Evolutionary conservation across 2,797 vertebrate genomes (phyloP), one percentile per base, ranked within the genome.

Genomic region (Craterocephalus amniculus): DNA sequence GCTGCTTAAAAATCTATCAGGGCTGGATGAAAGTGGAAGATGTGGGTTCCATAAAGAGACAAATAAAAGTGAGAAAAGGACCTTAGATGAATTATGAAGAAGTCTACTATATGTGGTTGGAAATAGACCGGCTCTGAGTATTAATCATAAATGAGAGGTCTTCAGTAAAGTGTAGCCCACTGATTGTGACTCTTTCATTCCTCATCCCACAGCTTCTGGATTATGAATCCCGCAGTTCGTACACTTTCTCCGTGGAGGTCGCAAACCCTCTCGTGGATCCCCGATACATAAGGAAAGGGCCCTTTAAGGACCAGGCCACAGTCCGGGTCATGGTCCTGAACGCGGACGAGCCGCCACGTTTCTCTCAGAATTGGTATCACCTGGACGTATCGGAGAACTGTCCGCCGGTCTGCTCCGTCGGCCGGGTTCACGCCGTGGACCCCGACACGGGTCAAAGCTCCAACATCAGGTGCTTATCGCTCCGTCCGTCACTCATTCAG

Each of bases 271-370:
- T 89, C 9, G 94, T 96, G 10, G 96, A 97, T 66, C 87, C 96
- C 0, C 94, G 95, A 6, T 97, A 94, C 84, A 84, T 96, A 40
- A 91, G 94, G 51, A 94, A 91, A 36, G 96, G 96, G 13, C 96
- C 96, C 70, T 97, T 97, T 83, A 97, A 97, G 84, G 96, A 97
- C 58, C 93, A 96, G 72, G 94, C 96, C 2, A 94, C 93, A 0
- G 95, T 97, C 24, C 93, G 93, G 1, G 93, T 97, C 70, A 88
- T 92, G 12, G 95, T 97, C 27, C 94, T 96, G 18, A 96, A 97
- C 0, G 96, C 95, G 1, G 96, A 96, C 4, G 96, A 97, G 86
- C 95, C 96, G 0, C 96, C 96, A 0, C 86, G 88, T 20, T 97
- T 97, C 89, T 93, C 95, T 13, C 94, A 94, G 74, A 60, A 89